phyloP scores from a whole-genome alignment of 2,113 vertebrate genomes.

The Ceyx margarethae region DNA sequence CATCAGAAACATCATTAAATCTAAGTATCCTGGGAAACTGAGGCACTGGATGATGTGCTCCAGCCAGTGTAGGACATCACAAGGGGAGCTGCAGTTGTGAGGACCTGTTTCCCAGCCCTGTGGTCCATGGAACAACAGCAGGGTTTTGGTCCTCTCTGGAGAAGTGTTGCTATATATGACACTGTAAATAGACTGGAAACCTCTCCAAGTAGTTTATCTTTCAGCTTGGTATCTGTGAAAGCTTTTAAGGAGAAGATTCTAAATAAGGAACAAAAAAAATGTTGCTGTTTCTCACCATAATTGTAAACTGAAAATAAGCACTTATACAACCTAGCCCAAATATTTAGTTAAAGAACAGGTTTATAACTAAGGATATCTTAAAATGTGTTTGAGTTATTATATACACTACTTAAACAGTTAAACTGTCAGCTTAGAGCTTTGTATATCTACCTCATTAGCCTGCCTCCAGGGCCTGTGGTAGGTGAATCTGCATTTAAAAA shows the following conservation, averaged over 20 bases:
- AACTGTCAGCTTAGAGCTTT: constrained; percentile 77
- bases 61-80: not conserved
- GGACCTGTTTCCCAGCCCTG: fast-evolving
- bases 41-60: not conserved
- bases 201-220: constrained; percentile 12
- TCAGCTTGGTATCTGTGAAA: constrained; percentile 26
- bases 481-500: constrained; percentile 78
- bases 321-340: constrained; percentile 72
- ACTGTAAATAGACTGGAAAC: not conserved
- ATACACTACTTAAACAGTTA: constrained; percentile 78
- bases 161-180: not conserved
- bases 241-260: constrained; percentile 65
- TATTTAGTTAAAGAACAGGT: constrained; percentile 79
- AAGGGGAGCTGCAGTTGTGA: not conserved
- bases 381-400: constrained; percentile 76
- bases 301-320: constrained; percentile 73
- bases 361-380: constrained; percentile 69
- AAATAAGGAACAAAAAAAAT: constrained; percentile 63
- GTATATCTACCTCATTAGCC: constrained; percentile 82
- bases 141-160: not conserved
- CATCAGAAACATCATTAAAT: not conserved
- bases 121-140: not conserved
- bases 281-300: constrained; percentile 55
- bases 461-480: constrained; percentile 63
- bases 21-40: not conserved